Conservation (phyloP, 2,888 invertebrate species). For the Brachynemurus nebulosus region DNA sequence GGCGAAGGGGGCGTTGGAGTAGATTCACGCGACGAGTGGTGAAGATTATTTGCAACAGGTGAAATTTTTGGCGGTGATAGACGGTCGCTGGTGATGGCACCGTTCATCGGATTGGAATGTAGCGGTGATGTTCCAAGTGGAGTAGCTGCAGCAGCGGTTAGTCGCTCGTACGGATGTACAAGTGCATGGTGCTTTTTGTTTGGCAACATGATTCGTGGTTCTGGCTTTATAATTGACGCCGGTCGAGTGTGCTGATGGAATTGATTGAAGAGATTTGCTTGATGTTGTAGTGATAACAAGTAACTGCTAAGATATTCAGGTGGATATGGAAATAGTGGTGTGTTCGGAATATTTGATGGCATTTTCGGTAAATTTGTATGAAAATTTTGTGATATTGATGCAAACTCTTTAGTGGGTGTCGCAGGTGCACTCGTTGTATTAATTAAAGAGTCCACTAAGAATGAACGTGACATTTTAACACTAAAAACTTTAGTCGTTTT, state of each 20-base stretch:
- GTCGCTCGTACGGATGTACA: not conserved
- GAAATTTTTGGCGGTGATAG: conserved; percentile 13
- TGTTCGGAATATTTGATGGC: too few species aligned
- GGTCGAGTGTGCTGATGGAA: not conserved
- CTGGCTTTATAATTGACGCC: conserved; percentile 4
- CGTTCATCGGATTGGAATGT: too few species aligned
- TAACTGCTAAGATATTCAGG: conserved; percentile 49
- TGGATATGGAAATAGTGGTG: conserved; percentile 46
- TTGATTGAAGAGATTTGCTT: conserved; percentile 31
- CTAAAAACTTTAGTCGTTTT: not conserved
- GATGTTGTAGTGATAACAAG: conserved; percentile 38
- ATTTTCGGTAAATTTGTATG: conserved; percentile 31
- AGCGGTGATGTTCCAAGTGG: too few species aligned
- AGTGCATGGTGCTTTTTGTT: conserved; percentile 17
- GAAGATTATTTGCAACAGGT: conserved; percentile 17
- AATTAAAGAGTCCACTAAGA: conserved; percentile 67
- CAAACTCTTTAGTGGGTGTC: conserved; percentile 31
- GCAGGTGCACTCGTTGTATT: conserved; percentile 47
- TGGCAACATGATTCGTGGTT: conserved; percentile 20
- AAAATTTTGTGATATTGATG: conserved; percentile 31
- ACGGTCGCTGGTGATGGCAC: conserved; percentile 16
- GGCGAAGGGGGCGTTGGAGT: conserved; percentile 40
- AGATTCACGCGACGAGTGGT: conserved; percentile 30
- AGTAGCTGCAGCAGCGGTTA: too few species aligned
- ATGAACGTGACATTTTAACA: conserved; percentile 61